These are phyloP conservation scores for Alsophila aescularia DNA, from an alignment of 2,888 invertebrate genomes.

Conservation along the genomic window DNA sequence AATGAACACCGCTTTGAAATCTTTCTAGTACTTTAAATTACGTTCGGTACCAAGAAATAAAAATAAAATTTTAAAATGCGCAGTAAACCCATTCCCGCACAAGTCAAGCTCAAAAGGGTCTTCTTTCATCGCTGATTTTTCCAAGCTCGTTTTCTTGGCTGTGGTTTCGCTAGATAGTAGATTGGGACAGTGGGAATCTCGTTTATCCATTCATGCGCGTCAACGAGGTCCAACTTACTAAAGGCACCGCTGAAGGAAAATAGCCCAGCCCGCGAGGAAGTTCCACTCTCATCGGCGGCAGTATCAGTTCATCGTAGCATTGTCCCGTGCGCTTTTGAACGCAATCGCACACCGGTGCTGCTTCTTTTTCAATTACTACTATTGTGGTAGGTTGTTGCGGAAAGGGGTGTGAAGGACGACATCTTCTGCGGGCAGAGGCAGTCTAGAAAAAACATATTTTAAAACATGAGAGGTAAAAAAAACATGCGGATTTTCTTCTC, in stretches of 20 bases:
- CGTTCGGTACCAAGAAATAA: too few species aligned
- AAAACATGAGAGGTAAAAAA: neutral
- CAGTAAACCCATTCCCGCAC: too few species aligned
- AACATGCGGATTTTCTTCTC: too few species aligned
- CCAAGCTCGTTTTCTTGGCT: too few species aligned
- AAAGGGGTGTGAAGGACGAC: neutral
- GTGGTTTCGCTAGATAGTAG: too few species aligned
- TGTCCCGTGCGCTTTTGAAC: slow-evolving; percentile 14
- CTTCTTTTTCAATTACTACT: slow-evolving; percentile 29
- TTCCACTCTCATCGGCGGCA: slow-evolving; percentile 52
- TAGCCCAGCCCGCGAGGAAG: slow-evolving; percentile 54
- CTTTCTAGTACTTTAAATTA: too few species aligned
- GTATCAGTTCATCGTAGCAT: slow-evolving; percentile 43
- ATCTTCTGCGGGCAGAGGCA: slow-evolving; percentile 17
- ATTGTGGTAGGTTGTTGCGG: slow-evolving; percentile 20
- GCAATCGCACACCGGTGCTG: slow-evolving; percentile 29
- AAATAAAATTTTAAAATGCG: too few species aligned
- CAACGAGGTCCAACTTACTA: slow-evolving; percentile 33
- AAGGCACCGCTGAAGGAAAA: slow-evolving; percentile 47
- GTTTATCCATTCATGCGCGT: too few species aligned
- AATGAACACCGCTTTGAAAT: too few species aligned
- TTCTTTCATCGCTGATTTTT: too few species aligned
- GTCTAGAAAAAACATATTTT: slow-evolving; percentile 33
- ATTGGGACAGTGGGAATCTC: too few species aligned
- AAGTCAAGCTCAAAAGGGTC: too few species aligned